Evolutionary conservation across 1,140 invertebrate species (phyloP).

Genomic region (Eciton burchellii): DNA sequence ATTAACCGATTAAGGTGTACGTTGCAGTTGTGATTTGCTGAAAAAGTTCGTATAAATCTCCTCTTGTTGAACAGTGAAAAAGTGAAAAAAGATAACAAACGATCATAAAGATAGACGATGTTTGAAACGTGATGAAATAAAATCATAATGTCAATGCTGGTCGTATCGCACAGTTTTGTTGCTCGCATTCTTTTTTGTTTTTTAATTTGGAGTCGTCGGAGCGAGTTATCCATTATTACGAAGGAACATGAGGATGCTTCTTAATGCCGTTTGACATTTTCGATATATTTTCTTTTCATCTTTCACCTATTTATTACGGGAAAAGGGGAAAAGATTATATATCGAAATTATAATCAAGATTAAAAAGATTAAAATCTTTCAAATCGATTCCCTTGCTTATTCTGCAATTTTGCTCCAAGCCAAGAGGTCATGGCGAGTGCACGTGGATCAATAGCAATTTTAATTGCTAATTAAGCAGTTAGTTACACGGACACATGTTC

Average conservation of each 20-base stretch:
- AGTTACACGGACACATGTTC: conserved; percentile 51
- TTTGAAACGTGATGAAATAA: conserved; percentile 13
- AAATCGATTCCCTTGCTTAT: conserved; percentile 35
- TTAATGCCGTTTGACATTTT: neutral
- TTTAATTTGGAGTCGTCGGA: no score
- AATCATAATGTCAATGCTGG: neutral
- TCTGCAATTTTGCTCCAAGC: conserved; percentile 24
- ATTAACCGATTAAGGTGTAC: neutral
- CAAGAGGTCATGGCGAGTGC: conserved; percentile 40
- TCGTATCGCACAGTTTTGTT: neutral
- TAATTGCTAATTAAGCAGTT: conserved; percentile 54
- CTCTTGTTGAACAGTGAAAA: neutral
- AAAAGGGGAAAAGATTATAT: neutral
- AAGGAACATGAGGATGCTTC: no score
- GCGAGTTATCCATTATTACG: no score
- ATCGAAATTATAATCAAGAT: conserved; percentile 25
- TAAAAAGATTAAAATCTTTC: conserved; percentile 36
- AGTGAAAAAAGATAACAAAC: neutral
- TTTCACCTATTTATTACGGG: conserved; percentile 7
- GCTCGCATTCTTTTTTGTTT: neutral
- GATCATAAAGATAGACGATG: neutral
- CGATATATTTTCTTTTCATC: conserved; percentile 5
- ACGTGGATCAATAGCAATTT: conserved; percentile 48
- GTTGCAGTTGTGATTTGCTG: neutral
- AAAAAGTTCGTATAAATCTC: conserved; percentile 10